A percentile compares a stretch with the other conserved stretches of the same genome.
These are phyloP conservation scores for Oophaga sylvatica DNA, from an alignment of 2,797 vertebrate species.

Conservation along the genomic window DNA sequence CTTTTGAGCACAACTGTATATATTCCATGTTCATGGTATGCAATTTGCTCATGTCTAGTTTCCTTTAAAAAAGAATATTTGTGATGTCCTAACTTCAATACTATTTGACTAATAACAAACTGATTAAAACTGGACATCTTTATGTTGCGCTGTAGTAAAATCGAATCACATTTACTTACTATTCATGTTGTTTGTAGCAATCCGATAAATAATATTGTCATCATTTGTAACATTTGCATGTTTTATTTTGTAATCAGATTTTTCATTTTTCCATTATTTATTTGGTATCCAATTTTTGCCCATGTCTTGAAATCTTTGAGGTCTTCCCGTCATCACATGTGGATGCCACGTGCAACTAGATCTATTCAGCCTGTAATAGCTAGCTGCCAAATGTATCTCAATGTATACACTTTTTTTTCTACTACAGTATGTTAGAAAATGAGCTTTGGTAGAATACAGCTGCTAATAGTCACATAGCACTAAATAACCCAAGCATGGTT, in stretches of 20 bases:
- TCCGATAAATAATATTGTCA: too few species aligned
- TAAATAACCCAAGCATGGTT: neutral
- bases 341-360: neutral
- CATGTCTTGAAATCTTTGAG: neutral
- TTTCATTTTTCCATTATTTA: neutral
- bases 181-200: too few species aligned
- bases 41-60: too few species aligned
- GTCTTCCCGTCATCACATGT: neutral
- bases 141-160: too few species aligned
- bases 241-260: neutral
- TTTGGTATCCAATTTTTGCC: neutral
- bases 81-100: too few species aligned
- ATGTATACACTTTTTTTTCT: slow-evolving; percentile 1
- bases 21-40: too few species aligned
- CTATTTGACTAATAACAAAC: too few species aligned
- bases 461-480: neutral
- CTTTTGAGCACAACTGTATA: too few species aligned
- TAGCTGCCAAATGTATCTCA: neutral
- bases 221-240: neutral
- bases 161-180: too few species aligned
- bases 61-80: too few species aligned
- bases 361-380: neutral
- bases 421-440: neutral
- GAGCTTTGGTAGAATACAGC: neutral
- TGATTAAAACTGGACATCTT: too few species aligned